phyloP scores from a whole-genome alignment of 2,113 vertebrate genomes.

The Megaceryle maxima region DNA sequence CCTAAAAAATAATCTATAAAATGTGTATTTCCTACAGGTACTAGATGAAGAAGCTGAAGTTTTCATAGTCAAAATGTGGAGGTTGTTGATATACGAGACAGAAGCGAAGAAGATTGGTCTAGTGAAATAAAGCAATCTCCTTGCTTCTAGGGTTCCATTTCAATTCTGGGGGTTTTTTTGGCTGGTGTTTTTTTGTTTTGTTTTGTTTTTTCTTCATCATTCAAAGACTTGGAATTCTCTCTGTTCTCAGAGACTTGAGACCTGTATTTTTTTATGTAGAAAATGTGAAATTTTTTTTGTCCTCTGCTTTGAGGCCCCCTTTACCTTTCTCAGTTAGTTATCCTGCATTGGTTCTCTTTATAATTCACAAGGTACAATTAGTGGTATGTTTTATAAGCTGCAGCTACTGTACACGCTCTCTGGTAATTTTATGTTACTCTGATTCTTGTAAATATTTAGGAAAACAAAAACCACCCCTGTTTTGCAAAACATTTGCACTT shows the following conservation, averaged over 20 bases:
- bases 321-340: constrained; percentile 73
- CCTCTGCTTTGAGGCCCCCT: constrained; percentile 64
- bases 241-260: constrained; percentile 80
- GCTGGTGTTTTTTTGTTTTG: background rate
- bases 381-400: constrained; percentile 82
- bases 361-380: constrained; percentile 78
- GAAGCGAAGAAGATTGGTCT: constrained; percentile 99
- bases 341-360: constrained; percentile 74
- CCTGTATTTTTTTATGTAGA: constrained; percentile 85
- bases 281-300: constrained; percentile 79
- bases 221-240: constrained; percentile 75
- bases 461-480: constrained; percentile 60
- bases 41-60: constrained; percentile 99
- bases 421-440: constrained; percentile 75
- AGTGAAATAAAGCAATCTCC: constrained; percentile 86
- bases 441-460: constrained; percentile 80
- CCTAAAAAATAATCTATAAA: constrained; percentile 2
- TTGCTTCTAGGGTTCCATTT: constrained; percentile 74
- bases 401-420: constrained; percentile 82
- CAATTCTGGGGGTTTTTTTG: constrained; percentile 43
- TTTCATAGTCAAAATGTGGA: constrained; percentile 99
- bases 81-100: constrained; percentile 98
- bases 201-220: background rate
- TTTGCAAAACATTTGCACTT: constrained; percentile 77
- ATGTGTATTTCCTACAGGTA: constrained; percentile 79